Evolutionary conservation across 2,113 vertebrate species (phyloP), one percentile per base, ranked within the genome.

Genomic region (Bujurquina vittata): DNA sequence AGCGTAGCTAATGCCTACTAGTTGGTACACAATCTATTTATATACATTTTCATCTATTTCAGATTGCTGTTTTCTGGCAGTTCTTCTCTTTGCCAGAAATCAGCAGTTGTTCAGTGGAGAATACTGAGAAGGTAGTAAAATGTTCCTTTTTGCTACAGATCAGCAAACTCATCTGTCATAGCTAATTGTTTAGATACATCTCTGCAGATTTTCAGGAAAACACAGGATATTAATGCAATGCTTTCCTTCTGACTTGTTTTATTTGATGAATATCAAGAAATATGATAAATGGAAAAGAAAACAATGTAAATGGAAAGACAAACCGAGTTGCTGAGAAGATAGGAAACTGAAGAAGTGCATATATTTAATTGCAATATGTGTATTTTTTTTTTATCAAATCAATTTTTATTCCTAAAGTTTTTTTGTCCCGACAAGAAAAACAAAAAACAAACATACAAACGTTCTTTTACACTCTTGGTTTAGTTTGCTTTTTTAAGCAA

Each of bases 181-280:
- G 65, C 74, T 59, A 77, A 86, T 72, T 88, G 67, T 80, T 83
- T 81, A 5, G 4, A 77, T 20, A 23, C 31, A 46, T 81, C 62
- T 29, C 46, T 63, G 73, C 83, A 63, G 89, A 84, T 81, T 88
- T 86, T 85, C 62, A 83, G 81, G 59, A 65, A 73, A 84, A 83
- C 76, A 79, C 81, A 75, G 80, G 86, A 84, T 90, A 91, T 86
- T 84, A 86, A 87, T 84, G 76, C 54, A 67, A 67, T 80, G 61
- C 83, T 57, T 58, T 81, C 61, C 69, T 59, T 84, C 23, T 78
- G 77, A 69, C 80, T 89, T 77, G 72, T 86, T 91, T 80, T 59
- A 72, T 86, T 40, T 73, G 79, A 88, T 83, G 37, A 79, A 78
- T 84, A 88, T 84, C 83, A 84, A 29, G 29, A 82, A 62, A 73